Evolutionary conservation across 1,140 invertebrate genomes (phyloP).

Genomic region (Aphis gossypii): DNA sequence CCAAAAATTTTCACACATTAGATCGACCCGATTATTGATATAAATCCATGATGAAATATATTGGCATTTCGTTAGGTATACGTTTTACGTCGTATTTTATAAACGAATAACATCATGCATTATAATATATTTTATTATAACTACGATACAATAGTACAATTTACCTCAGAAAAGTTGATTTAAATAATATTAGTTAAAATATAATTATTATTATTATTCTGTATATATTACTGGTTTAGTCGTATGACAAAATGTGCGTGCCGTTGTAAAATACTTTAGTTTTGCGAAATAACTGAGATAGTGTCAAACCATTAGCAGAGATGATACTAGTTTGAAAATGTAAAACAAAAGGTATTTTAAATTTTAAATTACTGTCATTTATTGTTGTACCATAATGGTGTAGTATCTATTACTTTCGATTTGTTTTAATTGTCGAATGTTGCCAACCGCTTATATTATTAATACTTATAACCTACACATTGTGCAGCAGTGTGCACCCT

Average conservation of each 20-base stretch:
- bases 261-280: background rate
- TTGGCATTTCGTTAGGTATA: background rate
- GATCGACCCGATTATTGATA: background rate
- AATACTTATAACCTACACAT: background rate
- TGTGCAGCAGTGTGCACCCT: background rate
- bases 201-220: background rate
- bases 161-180: background rate
- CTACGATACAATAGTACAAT: background rate
- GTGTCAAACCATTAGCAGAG: background rate
- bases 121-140: background rate
- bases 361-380: background rate
- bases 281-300: background rate
- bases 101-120: background rate
- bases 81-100: background rate
- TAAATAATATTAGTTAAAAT: background rate
- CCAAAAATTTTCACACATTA: background rate
- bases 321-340: background rate
- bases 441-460: background rate
- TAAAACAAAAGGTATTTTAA: constrained; percentile 22
- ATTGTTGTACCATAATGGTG: background rate
- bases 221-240: background rate
- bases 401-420: background rate
- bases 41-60: background rate
- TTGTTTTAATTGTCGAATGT: background rate
- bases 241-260: background rate